These are phyloP conservation scores for Masticophis lateralis DNA, from an alignment of 2,797 vertebrate species.

Conservation along the genomic window DNA sequence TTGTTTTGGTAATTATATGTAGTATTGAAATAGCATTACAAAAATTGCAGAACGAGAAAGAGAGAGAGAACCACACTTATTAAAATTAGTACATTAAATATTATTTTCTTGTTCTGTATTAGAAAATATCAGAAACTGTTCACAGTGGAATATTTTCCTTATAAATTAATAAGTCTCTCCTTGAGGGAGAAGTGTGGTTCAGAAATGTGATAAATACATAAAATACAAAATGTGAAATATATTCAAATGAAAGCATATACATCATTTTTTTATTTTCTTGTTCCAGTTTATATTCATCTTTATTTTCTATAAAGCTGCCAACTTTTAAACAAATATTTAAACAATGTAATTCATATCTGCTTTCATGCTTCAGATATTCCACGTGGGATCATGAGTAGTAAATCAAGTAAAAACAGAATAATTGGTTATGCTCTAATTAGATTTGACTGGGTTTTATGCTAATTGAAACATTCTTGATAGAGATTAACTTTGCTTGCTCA, in stretches of 20 bases:
- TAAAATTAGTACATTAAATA: not conserved
- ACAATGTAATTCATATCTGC: conserved; percentile 37
- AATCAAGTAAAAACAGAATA: conserved; percentile 46
- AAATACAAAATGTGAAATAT: not conserved
- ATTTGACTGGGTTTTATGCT: conserved; percentile 50
- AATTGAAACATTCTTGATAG: conserved; percentile 38
- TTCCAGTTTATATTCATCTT: conserved; percentile 10
- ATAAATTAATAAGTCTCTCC: not conserved
- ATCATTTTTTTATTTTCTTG: conserved; percentile 3
- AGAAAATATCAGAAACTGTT: not conserved
- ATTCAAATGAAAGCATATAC: conserved; percentile 9
- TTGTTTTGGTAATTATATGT: not conserved
- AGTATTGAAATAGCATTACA: not conserved
- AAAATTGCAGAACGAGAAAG: not conserved
- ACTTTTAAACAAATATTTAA: conserved; percentile 50
- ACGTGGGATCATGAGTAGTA: conserved; percentile 41
- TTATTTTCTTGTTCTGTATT: not conserved
- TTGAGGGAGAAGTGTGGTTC: not conserved
- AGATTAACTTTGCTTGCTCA: conserved; percentile 45
- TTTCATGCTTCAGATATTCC: conserved; percentile 50
- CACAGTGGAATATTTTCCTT: not conserved
- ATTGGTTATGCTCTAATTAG: conserved; percentile 51
- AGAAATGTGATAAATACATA: not conserved
- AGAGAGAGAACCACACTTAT: not conserved
- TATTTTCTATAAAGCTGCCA: conserved; percentile 16